Evolutionary conservation across 2,888 invertebrate species (phyloP), one percentile per base, ranked within the genome.

Genomic region (Schizotus pectinicornis): DNA sequence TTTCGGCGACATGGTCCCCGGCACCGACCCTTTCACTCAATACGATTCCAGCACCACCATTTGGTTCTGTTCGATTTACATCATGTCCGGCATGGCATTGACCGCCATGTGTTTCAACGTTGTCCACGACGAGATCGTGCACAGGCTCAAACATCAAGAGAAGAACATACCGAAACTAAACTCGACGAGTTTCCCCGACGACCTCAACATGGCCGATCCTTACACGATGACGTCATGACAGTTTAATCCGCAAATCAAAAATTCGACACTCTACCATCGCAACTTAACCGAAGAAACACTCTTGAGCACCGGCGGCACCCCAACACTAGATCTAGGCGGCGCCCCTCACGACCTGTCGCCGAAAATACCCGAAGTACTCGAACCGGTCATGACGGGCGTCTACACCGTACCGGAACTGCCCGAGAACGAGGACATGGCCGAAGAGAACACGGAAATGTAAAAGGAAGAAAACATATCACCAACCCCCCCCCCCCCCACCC

Each of bases 21-120:
- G 92, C 31, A 78, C 84, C 79, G 77, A 85, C 79, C 76, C 85
- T 72, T 77, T 82, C 78, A 67, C 83, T 77, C 43, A 36, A 13
- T 74, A 85, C 79, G 86, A 88, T 36, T 86, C 87, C 67, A 86
- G 86, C 67, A 85, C 87, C 30, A 91, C 92, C 32, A 83, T 93
- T 62, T 94, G 94, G 94, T 93, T 94, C 79, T 93, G 92, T 80
- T 93, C 93, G 30, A 87, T 89, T 55, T 94, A 94, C 77, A 93
- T 93, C 55, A 86, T 94, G 81, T 89, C 90, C 6, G 94, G 94
- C 3, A 88, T 94, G 85, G 93, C 93, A 1, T 80, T 94, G 67
- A 93, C 93, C 7, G 92, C 94, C 41, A 94, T 94, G 92, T 93
- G 92, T 76, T 94, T 93, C 79, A 93, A 92, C 76, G 92, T 94